Evolutionary conservation across 2,888 invertebrate genomes (phyloP).

Genomic region (Athalia circularis): DNA sequence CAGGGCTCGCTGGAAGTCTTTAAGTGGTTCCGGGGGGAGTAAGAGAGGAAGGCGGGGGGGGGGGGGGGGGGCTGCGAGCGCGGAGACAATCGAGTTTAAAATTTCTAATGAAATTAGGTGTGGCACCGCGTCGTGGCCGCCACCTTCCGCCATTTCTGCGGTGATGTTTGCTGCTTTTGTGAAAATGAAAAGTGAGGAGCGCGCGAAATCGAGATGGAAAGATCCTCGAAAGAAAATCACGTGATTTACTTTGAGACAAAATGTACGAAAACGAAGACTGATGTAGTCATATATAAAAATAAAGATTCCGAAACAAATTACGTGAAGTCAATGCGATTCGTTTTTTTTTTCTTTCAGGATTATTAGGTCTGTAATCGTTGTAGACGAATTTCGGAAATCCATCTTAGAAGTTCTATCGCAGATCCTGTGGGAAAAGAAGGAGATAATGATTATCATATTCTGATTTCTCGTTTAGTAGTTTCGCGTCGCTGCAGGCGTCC

Average conservation of each 20-base stretch:
- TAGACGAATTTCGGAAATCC: too few species aligned
- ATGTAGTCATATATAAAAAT: conserved; percentile 4
- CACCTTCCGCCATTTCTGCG: conserved; percentile 19
- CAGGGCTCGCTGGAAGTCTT: conserved; percentile 25
- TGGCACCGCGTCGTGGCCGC: background rate
- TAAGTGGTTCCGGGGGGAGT: conserved; percentile 18
- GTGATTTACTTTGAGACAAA: conserved; percentile 5
- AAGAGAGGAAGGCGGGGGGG: too few species aligned
- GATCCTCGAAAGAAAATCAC: conserved; percentile 21
- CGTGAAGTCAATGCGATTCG: too few species aligned
- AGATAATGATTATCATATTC: background rate
- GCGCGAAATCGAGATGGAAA: conserved; percentile 34
- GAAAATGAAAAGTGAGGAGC: conserved; percentile 33
- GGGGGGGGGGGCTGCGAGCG: conserved; percentile 5
- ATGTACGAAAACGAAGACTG: conserved; percentile 1
- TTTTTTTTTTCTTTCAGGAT: too few species aligned
- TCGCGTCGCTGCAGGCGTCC: conserved; percentile 49
- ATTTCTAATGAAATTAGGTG: conserved; percentile 42
- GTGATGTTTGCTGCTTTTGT: conserved; percentile 40
- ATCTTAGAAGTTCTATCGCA: too few species aligned
- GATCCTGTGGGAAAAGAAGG: background rate
- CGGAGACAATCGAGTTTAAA: conserved; percentile 46
- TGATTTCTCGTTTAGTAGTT: background rate
- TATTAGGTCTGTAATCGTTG: too few species aligned
- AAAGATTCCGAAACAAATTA: background rate